Evolutionary conservation across 2,113 vertebrate genomes (phyloP).

Genomic region (Rhinoptilus africanus): DNA sequence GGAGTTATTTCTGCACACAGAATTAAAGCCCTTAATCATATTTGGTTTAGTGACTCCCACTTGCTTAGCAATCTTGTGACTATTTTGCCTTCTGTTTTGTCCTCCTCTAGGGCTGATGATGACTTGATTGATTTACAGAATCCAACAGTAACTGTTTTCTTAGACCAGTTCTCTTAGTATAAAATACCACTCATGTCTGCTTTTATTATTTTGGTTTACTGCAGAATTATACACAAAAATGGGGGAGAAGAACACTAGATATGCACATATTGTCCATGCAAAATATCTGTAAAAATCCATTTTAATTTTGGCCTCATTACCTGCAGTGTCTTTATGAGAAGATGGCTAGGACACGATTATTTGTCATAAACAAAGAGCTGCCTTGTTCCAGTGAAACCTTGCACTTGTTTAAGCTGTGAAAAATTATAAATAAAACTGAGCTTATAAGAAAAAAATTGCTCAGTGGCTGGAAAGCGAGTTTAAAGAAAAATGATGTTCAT

Average conservation of each 20-base stretch:
- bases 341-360: neutral
- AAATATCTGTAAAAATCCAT: neutral
- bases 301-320: neutral
- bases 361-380: conserved; percentile 53
- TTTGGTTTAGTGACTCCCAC: conserved; percentile 40
- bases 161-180: neutral
- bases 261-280: neutral
- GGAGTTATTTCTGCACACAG: conserved; percentile 40
- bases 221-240: neutral
- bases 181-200: neutral
- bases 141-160: neutral
- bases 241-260: neutral
- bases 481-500: conserved; percentile 68
- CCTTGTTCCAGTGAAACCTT: neutral
- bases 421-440: conserved; percentile 57
- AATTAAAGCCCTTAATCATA: conserved; percentile 49
- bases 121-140: neutral
- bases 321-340: conserved; percentile 10
- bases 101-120: neutral
- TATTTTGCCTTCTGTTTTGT: neutral
- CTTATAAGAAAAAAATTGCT: conserved; percentile 32
- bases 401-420: conserved; percentile 30
- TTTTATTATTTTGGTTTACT: neutral
- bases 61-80: neutral
- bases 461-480: conserved; percentile 54